Evolutionary conservation across 1,140 invertebrate genomes (phyloP), one percentile per base, ranked within the genome.

Genomic region (Atta cephalotes): DNA sequence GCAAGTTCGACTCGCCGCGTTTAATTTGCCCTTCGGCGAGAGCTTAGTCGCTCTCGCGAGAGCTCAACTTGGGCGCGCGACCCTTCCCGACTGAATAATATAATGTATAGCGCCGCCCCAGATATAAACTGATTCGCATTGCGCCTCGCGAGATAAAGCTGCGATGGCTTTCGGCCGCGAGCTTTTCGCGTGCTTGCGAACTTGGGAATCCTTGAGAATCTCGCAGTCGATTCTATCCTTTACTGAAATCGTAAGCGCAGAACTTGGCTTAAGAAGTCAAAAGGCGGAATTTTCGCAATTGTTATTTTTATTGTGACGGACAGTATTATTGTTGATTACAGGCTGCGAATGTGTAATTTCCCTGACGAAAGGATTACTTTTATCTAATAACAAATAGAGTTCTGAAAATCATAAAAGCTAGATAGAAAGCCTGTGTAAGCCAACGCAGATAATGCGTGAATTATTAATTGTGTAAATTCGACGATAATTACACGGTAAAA

Each of bases 41-140:
- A 74, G 56, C 45, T 14, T 35, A 31, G 49, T 68, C 63, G 45
- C 25, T 35, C 76, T 35, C 39, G 77, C 63, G 62, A 66, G 60
- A 53, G 77, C 62, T 72, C 77, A 74, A 85, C 85, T 91, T 74
- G 71, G 90, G 88, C 88, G 87, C 74, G 87, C 86, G 88, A 85
- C 87, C 88, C 78, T 63, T 56, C 49, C 45, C 45, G 77, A n/a
- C 14, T 49, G 63, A 80, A 80, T 80, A 80, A 80, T 70, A 80
- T 6, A 62, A 18, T 39, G 2, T 35, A 58, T 10, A 45, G 65
- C 31, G 66, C 66, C 66, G 66, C n/a, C 10, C n/a, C 16, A 58
- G 39, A 21, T 14, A 18, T 18, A 49, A 31, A 56, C 71, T 31
- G 39, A 76, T 58, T 76, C 14, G 72, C 53, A 5, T 35, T 62